phyloP scores from a whole-genome alignment of 1,140 invertebrate species.

The Sarcophaga peregrina region DNA sequence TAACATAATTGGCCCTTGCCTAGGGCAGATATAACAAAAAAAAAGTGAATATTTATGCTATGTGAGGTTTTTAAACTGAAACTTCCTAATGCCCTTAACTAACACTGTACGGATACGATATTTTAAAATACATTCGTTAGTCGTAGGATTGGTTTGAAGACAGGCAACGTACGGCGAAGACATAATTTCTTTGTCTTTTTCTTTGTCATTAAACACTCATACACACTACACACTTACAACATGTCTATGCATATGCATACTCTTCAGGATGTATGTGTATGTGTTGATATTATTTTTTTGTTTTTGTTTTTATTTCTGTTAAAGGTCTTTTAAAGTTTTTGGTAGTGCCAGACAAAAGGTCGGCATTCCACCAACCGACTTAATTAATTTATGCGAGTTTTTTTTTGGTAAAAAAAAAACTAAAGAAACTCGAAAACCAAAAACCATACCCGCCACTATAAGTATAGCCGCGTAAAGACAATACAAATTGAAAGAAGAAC shows the following conservation, averaged over 20 bases:
- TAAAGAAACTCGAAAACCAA: conserved; percentile 1
- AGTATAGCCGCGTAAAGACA: not conserved
- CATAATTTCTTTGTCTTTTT: conserved; percentile 1
- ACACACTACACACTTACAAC: not conserved
- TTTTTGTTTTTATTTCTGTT: not conserved
- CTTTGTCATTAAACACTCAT: not conserved
- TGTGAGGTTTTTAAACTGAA: too few species aligned
- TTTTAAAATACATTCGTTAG: not conserved
- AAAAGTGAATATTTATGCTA: too few species aligned
- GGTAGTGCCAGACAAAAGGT: conserved; percentile 63
- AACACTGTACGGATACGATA: not conserved
- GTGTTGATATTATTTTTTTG: too few species aligned
- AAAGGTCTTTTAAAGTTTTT: not conserved
- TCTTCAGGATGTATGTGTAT: not conserved
- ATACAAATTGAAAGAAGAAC: conserved; percentile 4
- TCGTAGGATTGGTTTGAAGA: not conserved
- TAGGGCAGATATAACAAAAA: too few species aligned
- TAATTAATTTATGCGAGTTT: conserved; percentile 64
- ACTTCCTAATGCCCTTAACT: too few species aligned
- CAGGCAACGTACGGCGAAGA: not conserved
- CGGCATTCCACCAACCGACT: conserved; percentile 60
- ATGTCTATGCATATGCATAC: not conserved
- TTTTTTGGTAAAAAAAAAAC: conserved; percentile 29
- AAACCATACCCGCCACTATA: not conserved
- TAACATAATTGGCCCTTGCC: too few species aligned